Percentiles rank a stretch among this genome's conserved stretches.
Evolutionary conservation across 2,113 vertebrate genomes (phyloP).

Genomic region (Ammospiza nelsoni): DNA sequence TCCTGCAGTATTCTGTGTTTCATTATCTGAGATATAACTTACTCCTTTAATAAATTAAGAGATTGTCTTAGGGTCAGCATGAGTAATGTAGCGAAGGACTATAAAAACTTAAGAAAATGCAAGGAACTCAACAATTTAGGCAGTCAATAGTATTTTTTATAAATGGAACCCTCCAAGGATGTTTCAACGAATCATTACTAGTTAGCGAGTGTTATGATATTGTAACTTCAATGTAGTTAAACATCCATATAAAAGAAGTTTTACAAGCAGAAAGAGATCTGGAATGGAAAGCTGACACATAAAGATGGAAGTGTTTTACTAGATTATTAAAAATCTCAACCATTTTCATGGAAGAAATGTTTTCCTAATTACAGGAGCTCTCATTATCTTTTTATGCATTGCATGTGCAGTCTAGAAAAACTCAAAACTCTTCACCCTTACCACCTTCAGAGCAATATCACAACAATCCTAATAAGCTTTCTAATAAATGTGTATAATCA

Average conservation of each 20-base stretch:
- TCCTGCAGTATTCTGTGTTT: neutral
- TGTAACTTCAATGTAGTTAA: neutral
- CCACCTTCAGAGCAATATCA: neutral
- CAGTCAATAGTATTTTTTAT: neutral
- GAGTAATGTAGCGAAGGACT: neutral
- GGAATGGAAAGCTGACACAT: neutral
- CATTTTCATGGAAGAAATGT: neutral
- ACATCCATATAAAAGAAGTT: neutral
- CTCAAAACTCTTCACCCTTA: neutral
- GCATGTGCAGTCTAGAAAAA: neutral
- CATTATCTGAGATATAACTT: neutral
- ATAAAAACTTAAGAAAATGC: neutral
- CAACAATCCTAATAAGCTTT: neutral
- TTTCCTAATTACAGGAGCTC: neutral
- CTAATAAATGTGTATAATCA: neutral
- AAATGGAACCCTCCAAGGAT: neutral
- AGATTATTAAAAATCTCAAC: neutral
- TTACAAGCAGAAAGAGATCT: neutral
- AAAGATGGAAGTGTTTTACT: neutral
- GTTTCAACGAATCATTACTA: neutral
- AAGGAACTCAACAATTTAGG: neutral
- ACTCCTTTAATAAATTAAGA: neutral
- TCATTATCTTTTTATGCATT: neutral
- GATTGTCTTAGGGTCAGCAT: neutral
- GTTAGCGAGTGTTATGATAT: neutral